Percentiles rank a stretch among this genome's conserved stretches.
phyloP scores from a whole-genome alignment of 2,888 invertebrate species.

The Drosophila merina region DNA sequence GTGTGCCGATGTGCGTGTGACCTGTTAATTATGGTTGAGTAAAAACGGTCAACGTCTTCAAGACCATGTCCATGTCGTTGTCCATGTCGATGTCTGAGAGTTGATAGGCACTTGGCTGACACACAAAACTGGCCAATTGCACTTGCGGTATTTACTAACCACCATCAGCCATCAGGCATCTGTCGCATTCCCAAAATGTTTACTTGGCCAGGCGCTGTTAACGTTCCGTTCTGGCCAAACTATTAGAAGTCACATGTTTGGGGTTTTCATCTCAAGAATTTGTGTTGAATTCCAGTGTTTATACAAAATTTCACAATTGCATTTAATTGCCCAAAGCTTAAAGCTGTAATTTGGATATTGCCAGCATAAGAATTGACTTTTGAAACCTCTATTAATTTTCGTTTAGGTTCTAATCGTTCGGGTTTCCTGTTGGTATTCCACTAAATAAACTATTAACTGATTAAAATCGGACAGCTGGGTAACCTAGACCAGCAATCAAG shows the following conservation, averaged over 20 bases:
- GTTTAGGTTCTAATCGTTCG: constrained; percentile 6
- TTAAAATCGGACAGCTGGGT: constrained; percentile 67
- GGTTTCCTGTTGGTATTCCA: constrained; percentile 18
- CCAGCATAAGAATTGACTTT: background rate
- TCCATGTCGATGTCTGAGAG: constrained; percentile 7
- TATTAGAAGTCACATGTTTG: constrained; percentile 11
- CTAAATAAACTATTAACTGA: constrained; percentile 80
- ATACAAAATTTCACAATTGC: background rate
- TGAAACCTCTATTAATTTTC: constrained; percentile 1
- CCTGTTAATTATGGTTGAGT: constrained; percentile 69
- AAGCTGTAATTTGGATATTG: background rate
- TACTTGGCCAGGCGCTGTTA: constrained; percentile 21
- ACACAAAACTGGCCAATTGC: constrained; percentile 44
- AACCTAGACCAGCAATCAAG: constrained; percentile 66
- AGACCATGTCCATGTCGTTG: background rate
- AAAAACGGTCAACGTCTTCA: constrained; percentile 60
- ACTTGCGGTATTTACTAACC: constrained; percentile 14
- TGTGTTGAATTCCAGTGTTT: constrained; percentile 6
- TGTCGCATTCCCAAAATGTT: constrained; percentile 22
- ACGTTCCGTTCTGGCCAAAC: constrained; percentile 24
- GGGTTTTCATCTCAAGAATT: constrained; percentile 21
- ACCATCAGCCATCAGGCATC: constrained; percentile 7
- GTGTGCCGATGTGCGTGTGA: constrained; percentile 55
- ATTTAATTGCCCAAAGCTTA: background rate
- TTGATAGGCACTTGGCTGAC: constrained; percentile 53